Conservation (phyloP, 2,113 vertebrate genomes). For the Carassius gibelio region DNA sequence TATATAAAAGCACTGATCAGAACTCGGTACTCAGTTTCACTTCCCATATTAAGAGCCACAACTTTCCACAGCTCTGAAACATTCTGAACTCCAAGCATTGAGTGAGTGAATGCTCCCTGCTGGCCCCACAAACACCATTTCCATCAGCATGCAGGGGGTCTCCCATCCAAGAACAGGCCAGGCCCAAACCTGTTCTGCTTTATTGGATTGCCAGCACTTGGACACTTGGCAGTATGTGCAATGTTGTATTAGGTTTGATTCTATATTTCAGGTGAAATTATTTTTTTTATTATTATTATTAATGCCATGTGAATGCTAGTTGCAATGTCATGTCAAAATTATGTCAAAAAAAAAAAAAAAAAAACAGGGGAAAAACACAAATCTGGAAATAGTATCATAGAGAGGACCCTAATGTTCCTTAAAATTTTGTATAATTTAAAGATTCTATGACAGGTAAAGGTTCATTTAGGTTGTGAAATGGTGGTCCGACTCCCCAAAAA, state of each 20-base stretch:
- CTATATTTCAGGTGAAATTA: not conserved
- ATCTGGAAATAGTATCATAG: not conserved
- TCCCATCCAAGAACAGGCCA: slow-evolving; percentile 1
- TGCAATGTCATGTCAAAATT: not conserved
- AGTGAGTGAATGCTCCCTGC: not conserved
- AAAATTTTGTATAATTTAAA: not conserved
- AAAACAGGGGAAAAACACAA: no score
- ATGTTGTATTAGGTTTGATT: not conserved
- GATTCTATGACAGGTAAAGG: not conserved
- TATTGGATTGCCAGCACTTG: not conserved
- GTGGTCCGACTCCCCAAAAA: not conserved
- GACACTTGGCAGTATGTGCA: not conserved
- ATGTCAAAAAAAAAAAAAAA: no score
- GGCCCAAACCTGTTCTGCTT: slow-evolving; percentile 14
- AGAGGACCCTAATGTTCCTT: no score
- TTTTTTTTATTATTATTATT: not conserved
- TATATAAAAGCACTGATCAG: not conserved
- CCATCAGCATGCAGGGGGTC: slow-evolving; percentile 17
- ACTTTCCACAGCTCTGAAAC: not conserved
- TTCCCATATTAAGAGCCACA: not conserved
- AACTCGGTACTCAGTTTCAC: not conserved
- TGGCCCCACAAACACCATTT: slow-evolving; percentile 4
- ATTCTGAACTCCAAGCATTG: not conserved
- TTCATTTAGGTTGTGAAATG: not conserved
- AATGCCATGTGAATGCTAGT: not conserved